phyloP scores from a whole-genome alignment of 2,113 vertebrate genomes.

The Stigmatopora nigra region DNA sequence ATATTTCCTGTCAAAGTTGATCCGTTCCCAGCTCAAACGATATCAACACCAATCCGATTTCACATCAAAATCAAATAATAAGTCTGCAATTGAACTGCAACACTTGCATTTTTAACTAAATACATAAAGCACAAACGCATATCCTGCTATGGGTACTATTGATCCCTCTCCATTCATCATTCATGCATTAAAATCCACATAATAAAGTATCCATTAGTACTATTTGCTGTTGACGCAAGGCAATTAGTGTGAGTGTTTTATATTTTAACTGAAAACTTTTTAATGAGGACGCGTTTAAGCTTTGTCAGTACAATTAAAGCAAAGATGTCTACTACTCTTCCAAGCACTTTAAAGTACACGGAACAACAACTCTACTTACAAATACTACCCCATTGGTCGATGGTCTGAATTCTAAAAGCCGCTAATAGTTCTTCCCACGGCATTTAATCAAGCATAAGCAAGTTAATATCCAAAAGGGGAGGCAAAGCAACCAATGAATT shows the following conservation, averaged over 20 bases:
- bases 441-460: neutral
- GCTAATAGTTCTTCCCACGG: neutral
- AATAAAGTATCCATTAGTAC: neutral
- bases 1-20: neutral
- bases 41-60: neutral
- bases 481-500: neutral
- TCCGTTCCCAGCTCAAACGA: neutral
- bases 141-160: neutral
- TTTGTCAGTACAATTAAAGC: constrained; percentile 30
- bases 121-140: neutral
- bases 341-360: neutral
- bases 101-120: neutral
- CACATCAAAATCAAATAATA: neutral
- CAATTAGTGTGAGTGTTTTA: constrained; percentile 23
- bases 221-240: neutral
- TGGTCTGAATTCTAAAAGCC: neutral
- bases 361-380: neutral
- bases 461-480: neutral
- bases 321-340: neutral
- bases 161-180: neutral
- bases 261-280: constrained; percentile 7
- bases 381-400: neutral
- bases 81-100: neutral
- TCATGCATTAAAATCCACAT: neutral
- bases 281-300: constrained; percentile 20